A percentile compares a stretch with the other conserved stretches of the same genome.
Evolutionary conservation across 1,140 invertebrate genomes (phyloP).

Genomic region (Pachyrhynchus sulphureomaculatus): DNA sequence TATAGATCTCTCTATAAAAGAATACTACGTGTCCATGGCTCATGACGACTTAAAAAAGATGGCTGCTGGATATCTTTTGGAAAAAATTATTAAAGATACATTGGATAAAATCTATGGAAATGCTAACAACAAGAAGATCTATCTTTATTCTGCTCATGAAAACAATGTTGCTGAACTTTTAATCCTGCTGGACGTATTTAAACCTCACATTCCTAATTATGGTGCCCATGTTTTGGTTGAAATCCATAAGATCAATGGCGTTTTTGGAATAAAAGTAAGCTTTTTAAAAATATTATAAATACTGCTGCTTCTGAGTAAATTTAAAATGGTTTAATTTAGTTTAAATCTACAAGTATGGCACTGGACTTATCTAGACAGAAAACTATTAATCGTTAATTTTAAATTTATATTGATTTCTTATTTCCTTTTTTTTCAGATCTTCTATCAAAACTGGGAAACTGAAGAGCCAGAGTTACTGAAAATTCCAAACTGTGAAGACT

Average conservation of each 20-base stretch:
- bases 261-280: constrained; percentile 32
- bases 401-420: no score
- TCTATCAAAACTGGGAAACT: constrained; percentile 39
- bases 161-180: constrained; percentile 69
- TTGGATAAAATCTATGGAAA: constrained; percentile 53
- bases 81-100: constrained; percentile 63
- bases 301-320: neutral
- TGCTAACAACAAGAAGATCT: constrained; percentile 60
- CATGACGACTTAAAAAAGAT: constrained; percentile 26
- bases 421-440: constrained; percentile 37
- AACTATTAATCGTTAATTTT: no score
- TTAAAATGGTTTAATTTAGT: no score
- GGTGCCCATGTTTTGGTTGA: constrained; percentile 51
- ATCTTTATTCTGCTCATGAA: constrained; percentile 72
- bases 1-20: constrained; percentile 51
- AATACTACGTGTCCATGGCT: constrained; percentile 35
- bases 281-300: neutral
- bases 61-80: constrained; percentile 55
- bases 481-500: constrained; percentile 41
- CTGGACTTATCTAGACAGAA: no score
- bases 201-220: constrained; percentile 60
- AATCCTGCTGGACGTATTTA: constrained; percentile 65
- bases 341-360: no score
- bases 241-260: constrained; percentile 33
- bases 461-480: constrained; percentile 34